Base-by-base conservation (phyloP, 1,140 invertebrate genomes). In the Muscidifurax raptorellus region DNA sequence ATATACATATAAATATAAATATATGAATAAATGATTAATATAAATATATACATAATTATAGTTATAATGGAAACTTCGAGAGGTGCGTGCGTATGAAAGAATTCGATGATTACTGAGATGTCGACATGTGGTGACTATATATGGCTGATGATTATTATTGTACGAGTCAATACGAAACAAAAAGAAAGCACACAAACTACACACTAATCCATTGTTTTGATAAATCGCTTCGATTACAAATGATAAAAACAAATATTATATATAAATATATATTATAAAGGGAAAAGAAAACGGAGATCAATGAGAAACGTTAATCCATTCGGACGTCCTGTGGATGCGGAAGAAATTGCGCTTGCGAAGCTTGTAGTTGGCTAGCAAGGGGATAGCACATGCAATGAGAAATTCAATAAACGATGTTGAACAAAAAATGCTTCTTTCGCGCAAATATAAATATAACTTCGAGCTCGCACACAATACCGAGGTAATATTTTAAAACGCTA, bases 301-400 rank as follows among this genome's bases (percentile, higher is more conserved):
- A 89, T 90, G 89, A 87, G 83, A 87, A 87, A 88, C 88, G 91
- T 92, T 91, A 87, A 92, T 92, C 87, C 90, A 92, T 92, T 92
- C 91, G 91, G 91, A 92, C 88, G 90, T 91, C 88, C 89, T 91
- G 90, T 88, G 87, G 86, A 87, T 76, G 69, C 83, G 75, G 44
- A 83, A 36, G 30, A 52, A 75, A 66, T 82, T 75, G 22, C 27
- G n/a, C 22, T 77, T 66, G 32, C 74, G 28, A 15, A 69, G 0
- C 27, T 69, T 15, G 32, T 32, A 25, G 18, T 15, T 30, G 18
- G 44, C 12, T 47, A n/a, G 6, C 18, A 82, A 32, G 28, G 30
- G 28, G 66, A 30, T 69, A 27, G 71, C 74, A 78, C 52, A 59
- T n/a, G 52, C 6, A 5, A 5, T n/a, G 52, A 77, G 67, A 82